Evolutionary conservation across 1,140 invertebrate genomes (phyloP), one percentile per base, ranked within the genome.

Genomic region (Drosophila orosa): DNA sequence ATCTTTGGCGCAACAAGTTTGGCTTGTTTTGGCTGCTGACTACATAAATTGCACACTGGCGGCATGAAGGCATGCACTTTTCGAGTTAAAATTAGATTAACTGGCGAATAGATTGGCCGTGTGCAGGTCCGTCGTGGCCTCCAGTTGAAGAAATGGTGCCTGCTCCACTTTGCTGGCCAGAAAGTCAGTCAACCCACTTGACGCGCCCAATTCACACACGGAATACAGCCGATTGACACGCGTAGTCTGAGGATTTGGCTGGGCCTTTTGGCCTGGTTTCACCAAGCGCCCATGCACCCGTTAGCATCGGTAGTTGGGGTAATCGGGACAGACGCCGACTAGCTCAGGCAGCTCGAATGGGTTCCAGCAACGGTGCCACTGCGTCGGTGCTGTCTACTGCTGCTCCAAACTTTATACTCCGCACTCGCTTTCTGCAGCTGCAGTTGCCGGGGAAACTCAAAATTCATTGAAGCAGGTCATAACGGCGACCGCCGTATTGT

Each of bases 51-150:
- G 71, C 59, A 57, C 42, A 29, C n/a, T 7, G 31, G 44, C 54
- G 25, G 50, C 39, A 27, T 50, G 22, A 45, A 22, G 59, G 52
- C 63, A 83, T 82, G 80, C 80, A 74, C 74, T 57, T 80, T 83
- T 56, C 31, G 45, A 86, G 82, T 87, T 87, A 89, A 87, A 87
- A 79, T 86, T 87, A 87, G 83, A 87, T 86, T 86, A 89, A 73
- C 68, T 89, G 63, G 62, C 60, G 67, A 27, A 42, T 50, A 63
- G 59, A 61, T 62, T 44, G 27, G 24, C 29, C 39, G n/a, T 66
- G 31, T 35, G 61, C 54, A 35, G 27, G 67, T 24, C 31, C 40
- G 55, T 13, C 24, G 40, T 27, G 48, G 42, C 52, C 42, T 56
- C 35, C 25, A 68, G 27, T 42, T 44, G 27, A 2, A 9, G 25